Conservation (phyloP, 2,113 vertebrate species). For the Prunella himalayana region DNA sequence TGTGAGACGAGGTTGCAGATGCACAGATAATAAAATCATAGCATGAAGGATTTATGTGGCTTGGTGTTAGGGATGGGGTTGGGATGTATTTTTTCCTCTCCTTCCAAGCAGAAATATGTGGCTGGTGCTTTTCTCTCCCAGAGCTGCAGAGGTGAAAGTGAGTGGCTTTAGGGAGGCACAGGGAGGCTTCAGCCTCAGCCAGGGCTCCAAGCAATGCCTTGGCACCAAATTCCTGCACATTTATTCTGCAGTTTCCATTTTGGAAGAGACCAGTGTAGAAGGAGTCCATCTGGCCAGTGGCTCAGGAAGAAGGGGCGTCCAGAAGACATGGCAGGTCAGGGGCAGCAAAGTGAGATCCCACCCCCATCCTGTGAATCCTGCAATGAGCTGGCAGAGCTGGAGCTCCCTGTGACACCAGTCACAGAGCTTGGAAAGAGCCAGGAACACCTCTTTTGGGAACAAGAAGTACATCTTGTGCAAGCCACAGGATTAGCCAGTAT, state of each 20-base stretch:
- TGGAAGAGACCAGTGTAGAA: not conserved
- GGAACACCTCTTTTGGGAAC: slow-evolving; percentile 7
- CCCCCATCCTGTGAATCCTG: not conserved
- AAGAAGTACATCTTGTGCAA: not conserved
- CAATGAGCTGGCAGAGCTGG: not conserved
- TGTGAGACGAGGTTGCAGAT: not conserved
- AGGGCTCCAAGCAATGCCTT: not conserved
- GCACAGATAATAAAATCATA: not conserved
- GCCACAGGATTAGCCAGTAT: not conserved
- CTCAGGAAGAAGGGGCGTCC: not conserved
- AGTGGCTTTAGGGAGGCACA: not conserved
- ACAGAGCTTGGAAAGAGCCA: not conserved
- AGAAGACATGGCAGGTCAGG: not conserved
- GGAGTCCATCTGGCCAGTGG: not conserved
- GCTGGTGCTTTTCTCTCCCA: not conserved
- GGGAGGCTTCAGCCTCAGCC: not conserved
- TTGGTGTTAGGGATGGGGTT: not conserved
- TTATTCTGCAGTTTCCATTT: not conserved
- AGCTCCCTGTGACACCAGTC: not conserved
- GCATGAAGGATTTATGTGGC: not conserved
- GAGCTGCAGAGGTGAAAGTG: not conserved
- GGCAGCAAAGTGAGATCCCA: not conserved
- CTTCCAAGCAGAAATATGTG: fast-evolving
- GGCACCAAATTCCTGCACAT: not conserved
- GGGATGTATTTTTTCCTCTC: not conserved